These are phyloP conservation scores for Plectropomus leopardus DNA, from an alignment of 2,113 vertebrate species.

Conservation along the genomic window DNA sequence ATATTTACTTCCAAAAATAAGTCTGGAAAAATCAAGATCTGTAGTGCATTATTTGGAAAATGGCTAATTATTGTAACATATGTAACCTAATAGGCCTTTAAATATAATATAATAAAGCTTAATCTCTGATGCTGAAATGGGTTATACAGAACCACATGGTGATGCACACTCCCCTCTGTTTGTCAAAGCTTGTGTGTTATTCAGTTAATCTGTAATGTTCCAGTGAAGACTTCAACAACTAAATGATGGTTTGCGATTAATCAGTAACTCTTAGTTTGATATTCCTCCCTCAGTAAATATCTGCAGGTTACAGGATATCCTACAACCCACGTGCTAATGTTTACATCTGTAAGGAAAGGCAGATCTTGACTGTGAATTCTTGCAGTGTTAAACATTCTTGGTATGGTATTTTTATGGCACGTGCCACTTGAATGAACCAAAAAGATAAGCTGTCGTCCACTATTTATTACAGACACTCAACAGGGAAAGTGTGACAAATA, in stretches of 20 bases:
- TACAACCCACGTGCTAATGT: slow-evolving; percentile 26
- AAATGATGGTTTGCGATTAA: slow-evolving; percentile 37
- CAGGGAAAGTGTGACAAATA: not conserved
- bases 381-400: not conserved
- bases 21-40: too few relatives aligned
- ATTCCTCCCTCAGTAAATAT: slow-evolving; percentile 55
- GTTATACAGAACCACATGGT: not conserved
- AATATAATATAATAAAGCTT: not conserved
- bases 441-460: not conserved
- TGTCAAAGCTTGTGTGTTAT: not conserved
- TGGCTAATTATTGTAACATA: not conserved
- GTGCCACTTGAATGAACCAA: too few relatives aligned
- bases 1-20: too few relatives aligned
- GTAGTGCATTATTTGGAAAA: not conserved
- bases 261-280: slow-evolving; percentile 54
- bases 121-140: not conserved
- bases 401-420: not conserved
- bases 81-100: not conserved
- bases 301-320: slow-evolving; percentile 30
- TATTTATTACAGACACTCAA: not conserved
- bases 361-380: not conserved
- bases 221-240: not conserved
- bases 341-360: slow-evolving; percentile 2
- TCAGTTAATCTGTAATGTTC: not conserved
- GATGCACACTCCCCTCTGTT: not conserved